Base-by-base conservation (phyloP, 2,113 vertebrate genomes). In the Xenus cinereus region DNA sequence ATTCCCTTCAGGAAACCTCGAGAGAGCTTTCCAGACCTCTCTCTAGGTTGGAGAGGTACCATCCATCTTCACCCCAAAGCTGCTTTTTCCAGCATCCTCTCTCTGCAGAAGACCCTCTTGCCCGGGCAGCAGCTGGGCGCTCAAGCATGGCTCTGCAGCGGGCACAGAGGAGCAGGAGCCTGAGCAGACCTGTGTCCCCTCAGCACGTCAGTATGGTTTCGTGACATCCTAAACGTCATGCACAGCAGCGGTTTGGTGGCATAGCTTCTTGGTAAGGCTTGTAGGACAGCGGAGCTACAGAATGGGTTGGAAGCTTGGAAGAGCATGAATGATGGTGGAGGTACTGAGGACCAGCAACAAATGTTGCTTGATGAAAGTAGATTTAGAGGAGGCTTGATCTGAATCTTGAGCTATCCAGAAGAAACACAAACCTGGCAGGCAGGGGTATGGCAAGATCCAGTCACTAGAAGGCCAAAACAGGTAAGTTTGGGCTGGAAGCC, bases 41-140 rank as follows among this genome's bases (percentile, higher is more conserved):
- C 37, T 5, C 32, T 14, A 43, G 59, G 17, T 41, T 76, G 51
- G 21, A 77, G 24, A 68, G 32, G 12, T 32, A 27, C 24, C 50
- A 32, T 12, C 20, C 15, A 7, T 62, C 41, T 66, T 82, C 51
- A 59, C 11, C 8, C 30, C 64, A 30, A 43, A 1, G 2, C 22
- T 86, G 5, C 33, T 56, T 86, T 63, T 73, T 51, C 32, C 46
- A 68, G 41, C n/a, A 35, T 22, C 15, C 9, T 51, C 21, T 35
- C 43, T 24, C 75, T 86, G 39, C 32, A 62, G 71, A 60, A 87
- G 54, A 45, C 35, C 26, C 9, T 48, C 23, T 56, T 1, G 2
- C n/a, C 19, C 1, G 6, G 53, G 72, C n/a, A 77, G 46, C 46
- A 37, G n/a, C 1, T 1, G 2, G 37, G 32, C 32, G 26, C 12